These are phyloP conservation scores for Temnothorax unifasciatus DNA, from an alignment of 2,888 invertebrate species.

Conservation along the genomic window DNA sequence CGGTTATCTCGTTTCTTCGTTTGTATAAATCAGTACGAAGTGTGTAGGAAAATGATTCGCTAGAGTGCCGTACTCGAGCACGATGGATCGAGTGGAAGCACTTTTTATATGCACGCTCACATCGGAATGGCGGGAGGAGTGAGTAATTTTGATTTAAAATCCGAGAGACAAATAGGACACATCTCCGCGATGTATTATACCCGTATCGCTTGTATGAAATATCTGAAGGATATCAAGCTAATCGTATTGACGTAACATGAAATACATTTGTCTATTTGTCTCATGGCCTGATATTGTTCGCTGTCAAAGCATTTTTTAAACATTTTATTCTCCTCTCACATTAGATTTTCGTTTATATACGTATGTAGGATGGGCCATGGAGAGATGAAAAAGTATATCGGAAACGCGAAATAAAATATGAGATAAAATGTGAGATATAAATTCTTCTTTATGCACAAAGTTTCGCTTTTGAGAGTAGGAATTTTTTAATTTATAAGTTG, in stretches of 20 bases:
- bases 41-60: slow-evolving; percentile 10
- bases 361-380: no score
- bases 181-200: not conserved
- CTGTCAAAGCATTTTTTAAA: slow-evolving; percentile 2
- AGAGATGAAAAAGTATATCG: not conserved
- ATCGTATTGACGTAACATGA: slow-evolving; percentile 5
- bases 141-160: slow-evolving; percentile 43
- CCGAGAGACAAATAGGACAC: slow-evolving; percentile 15
- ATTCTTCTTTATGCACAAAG: not conserved
- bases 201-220: slow-evolving; percentile 3
- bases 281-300: not conserved
- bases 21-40: slow-evolving; percentile 37
- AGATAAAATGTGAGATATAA: no score
- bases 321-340: not conserved
- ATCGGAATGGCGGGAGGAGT: not conserved
- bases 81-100: slow-evolving; percentile 6
- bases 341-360: not conserved
- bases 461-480: not conserved
- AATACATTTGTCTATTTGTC: slow-evolving; percentile 19
- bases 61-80: slow-evolving; percentile 11
- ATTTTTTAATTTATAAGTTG: not conserved
- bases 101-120: slow-evolving; percentile 42
- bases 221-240: slow-evolving; percentile 10
- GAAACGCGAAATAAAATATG: no score
- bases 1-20: not conserved